phyloP scores from a whole-genome alignment of 2,113 vertebrate species.

The Passer montanus region DNA sequence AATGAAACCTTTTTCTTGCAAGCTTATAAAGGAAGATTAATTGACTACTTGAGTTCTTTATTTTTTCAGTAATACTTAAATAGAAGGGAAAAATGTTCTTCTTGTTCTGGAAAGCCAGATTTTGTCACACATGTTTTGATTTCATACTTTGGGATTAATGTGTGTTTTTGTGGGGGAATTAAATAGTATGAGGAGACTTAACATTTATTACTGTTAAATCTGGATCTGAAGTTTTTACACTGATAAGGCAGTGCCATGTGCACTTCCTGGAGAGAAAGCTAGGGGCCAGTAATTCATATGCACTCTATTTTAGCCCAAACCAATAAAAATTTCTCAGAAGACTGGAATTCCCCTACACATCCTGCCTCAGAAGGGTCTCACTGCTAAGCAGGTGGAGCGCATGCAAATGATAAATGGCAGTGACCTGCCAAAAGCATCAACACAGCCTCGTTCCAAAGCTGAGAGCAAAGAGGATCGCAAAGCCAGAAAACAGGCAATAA shows the following conservation, averaged over 20 bases:
- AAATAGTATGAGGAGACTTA: not conserved
- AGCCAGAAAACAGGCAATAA: constrained; percentile 87
- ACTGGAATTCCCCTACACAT: constrained; percentile 89
- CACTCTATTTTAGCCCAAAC: constrained; percentile 75
- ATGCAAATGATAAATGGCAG: constrained; percentile 87
- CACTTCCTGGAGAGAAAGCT: not conserved
- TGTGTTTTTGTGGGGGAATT: not conserved
- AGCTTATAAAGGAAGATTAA: not conserved
- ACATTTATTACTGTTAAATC: not conserved
- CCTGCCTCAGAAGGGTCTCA: constrained; percentile 80
- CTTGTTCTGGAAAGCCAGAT: not conserved
- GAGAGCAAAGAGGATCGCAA: constrained; percentile 86
- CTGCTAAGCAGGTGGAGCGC: constrained; percentile 84
- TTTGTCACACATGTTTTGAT: not conserved
- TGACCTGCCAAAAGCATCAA: constrained; percentile 84
- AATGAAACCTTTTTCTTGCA: not conserved
- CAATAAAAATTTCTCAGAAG: constrained; percentile 86
- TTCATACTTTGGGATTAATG: not conserved
- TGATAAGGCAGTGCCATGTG: not conserved
- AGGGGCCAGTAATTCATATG: not conserved
- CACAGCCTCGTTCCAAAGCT: constrained; percentile 77
- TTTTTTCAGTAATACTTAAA: not conserved
- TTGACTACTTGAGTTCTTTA: not conserved
- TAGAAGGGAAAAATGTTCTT: not conserved
- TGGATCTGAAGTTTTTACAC: not conserved